phyloP scores from a whole-genome alignment of 2,113 vertebrate species.

The Pseudolaguvia tuberculata region DNA sequence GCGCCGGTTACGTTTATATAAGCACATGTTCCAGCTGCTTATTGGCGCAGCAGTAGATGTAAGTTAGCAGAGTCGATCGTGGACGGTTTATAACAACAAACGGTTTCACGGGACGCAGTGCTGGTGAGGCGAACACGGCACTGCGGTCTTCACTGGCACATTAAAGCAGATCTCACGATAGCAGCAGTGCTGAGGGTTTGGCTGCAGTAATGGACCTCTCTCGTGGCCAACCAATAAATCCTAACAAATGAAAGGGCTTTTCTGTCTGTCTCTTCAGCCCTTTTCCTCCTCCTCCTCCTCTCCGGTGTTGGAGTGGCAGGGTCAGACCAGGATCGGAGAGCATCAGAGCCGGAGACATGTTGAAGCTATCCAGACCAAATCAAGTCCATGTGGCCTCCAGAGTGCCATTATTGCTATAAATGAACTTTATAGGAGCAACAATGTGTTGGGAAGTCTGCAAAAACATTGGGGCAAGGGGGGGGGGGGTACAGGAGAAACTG shows the following conservation, averaged over 20 bases:
- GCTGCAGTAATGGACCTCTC: conserved; percentile 58
- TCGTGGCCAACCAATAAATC: conserved; percentile 64
- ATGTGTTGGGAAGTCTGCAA: conserved; percentile 64
- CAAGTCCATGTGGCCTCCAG: conserved; percentile 75
- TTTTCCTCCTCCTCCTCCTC: conserved; percentile 40
- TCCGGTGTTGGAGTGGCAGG: conserved; percentile 67
- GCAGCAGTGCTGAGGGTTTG: conserved; percentile 52
- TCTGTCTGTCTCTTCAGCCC: conserved; percentile 51
- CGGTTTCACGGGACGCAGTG: conserved; percentile 34
- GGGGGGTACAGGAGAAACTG: conserved; percentile 42
- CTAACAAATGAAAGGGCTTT: conserved; percentile 74
- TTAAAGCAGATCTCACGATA: conserved; percentile 43
- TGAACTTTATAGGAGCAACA: conserved; percentile 76
- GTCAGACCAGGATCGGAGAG: conserved; percentile 61
- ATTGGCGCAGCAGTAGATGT: conserved; percentile 19
- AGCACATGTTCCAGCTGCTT: conserved; percentile 40
- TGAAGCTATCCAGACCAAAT: conserved; percentile 73
- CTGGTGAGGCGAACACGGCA: conserved; percentile 53
- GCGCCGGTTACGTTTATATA: conserved; percentile 35
- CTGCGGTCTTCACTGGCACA: conserved; percentile 53
- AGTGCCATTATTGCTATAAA: conserved; percentile 71
- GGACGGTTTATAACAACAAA: conserved; percentile 43
- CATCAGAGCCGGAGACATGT: conserved; percentile 55
- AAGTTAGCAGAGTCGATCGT: conserved; percentile 35
- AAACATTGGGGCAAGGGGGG: conserved; percentile 56